These are phyloP conservation scores for Drosophila biarmipes DNA, from an alignment of 1,140 invertebrate genomes.

Conservation along the genomic window DNA sequence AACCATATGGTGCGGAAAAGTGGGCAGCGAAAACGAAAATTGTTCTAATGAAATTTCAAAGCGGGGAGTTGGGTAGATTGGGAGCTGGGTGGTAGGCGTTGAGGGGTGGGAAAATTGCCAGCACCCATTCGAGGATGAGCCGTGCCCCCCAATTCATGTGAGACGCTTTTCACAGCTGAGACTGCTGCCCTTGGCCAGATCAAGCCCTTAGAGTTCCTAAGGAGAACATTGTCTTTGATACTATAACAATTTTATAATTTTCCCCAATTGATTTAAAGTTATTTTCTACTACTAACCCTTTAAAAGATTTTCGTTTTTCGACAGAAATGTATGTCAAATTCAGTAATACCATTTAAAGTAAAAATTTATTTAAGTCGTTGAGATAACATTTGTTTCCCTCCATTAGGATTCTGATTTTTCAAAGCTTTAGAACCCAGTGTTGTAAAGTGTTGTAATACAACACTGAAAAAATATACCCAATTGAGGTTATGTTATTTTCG, in stretches of 20 bases:
- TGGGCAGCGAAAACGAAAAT: conserved; percentile 1
- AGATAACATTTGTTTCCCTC: too few species aligned
- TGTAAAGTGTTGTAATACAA: too few species aligned
- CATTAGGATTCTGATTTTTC: too few species aligned
- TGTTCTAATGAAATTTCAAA: conserved; percentile 10
- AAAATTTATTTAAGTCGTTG: too few species aligned
- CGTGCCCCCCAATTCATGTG: neutral
- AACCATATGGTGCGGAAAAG: conserved; percentile 24
- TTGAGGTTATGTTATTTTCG: too few species aligned
- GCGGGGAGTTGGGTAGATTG: neutral
- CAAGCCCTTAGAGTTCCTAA: conserved; percentile 14
- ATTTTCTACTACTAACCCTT: neutral
- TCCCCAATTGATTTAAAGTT: too few species aligned
- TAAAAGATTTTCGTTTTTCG: neutral
- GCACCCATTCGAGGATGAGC: neutral
- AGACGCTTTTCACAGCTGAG: neutral
- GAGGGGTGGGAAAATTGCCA: neutral
- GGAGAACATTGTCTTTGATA: neutral
- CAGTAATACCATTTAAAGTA: too few species aligned
- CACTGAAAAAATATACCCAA: too few species aligned
- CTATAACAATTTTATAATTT: too few species aligned
- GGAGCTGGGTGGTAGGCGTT: neutral
- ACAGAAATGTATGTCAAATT: too few species aligned
- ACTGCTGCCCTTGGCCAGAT: conserved; percentile 12
- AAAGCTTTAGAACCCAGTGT: too few species aligned